Percentiles rank a stretch among this genome's conserved stretches.
phyloP scores from a whole-genome alignment of 2,797 vertebrate species.

The Coreius guichenoti region DNA sequence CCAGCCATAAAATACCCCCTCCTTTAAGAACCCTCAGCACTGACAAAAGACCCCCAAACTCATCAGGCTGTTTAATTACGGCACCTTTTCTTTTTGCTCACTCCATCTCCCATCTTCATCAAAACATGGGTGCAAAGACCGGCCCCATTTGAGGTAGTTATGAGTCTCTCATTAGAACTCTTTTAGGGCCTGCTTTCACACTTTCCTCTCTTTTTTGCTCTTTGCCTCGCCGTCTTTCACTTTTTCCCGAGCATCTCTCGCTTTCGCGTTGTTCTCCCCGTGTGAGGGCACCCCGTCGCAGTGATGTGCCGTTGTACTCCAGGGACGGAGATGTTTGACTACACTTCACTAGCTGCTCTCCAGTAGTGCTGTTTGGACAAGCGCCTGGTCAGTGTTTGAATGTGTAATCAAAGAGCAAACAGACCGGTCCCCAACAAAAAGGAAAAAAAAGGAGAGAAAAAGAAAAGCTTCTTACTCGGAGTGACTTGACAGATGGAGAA shows the following conservation, averaged over 20 bases:
- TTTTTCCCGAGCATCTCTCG: slow-evolving; percentile 58
- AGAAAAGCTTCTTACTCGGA: slow-evolving; percentile 64
- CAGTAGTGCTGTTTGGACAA: slow-evolving; percentile 64
- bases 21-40: slow-evolving; percentile 79
- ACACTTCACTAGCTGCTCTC: slow-evolving; percentile 65
- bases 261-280: slow-evolving; percentile 63
- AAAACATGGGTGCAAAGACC: slow-evolving; percentile 82
- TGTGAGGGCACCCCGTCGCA: slow-evolving; percentile 64
- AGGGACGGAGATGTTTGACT: slow-evolving; percentile 71
- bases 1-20: slow-evolving; percentile 82
- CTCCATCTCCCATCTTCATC: slow-evolving; percentile 71
- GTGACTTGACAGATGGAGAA: slow-evolving; percentile 66
- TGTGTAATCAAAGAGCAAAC: slow-evolving; percentile 65
- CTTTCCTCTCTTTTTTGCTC: slow-evolving; percentile 56
- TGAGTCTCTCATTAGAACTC: slow-evolving; percentile 63
- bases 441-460: slow-evolving; percentile 44
- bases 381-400: slow-evolving; percentile 61
- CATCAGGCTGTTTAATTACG: slow-evolving; percentile 99
- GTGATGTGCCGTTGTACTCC: slow-evolving; percentile 65
- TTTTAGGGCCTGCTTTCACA: slow-evolving; percentile 56
- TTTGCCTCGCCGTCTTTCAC: slow-evolving; percentile 56
- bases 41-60: slow-evolving; percentile 93
- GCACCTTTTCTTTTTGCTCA: slow-evolving; percentile 76
- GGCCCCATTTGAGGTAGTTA: slow-evolving; percentile 69
- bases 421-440: slow-evolving; percentile 45